Percentiles rank a stretch among this genome's conserved stretches.
These are phyloP conservation scores for Diplazon laetatorius DNA, from an alignment of 2,888 invertebrate species.

Conservation along the genomic window DNA sequence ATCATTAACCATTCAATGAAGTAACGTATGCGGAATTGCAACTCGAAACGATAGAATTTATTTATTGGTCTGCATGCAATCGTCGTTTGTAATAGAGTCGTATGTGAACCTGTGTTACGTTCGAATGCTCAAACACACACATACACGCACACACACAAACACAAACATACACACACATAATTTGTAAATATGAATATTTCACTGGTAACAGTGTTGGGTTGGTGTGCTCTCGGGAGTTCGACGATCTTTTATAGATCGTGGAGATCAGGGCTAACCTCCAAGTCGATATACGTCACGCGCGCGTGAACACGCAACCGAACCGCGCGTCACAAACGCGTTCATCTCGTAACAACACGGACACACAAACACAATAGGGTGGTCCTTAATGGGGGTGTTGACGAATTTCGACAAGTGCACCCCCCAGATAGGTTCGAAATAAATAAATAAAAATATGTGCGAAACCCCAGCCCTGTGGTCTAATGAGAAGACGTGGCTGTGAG, in stretches of 20 bases:
- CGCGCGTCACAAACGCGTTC: conserved; percentile 12
- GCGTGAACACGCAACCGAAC: conserved; percentile 28
- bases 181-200: conserved; percentile 32
- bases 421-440: too few relatives aligned
- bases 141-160: too few relatives aligned
- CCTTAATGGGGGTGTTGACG: too few relatives aligned
- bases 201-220: conserved; percentile 41
- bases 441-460: too few relatives aligned
- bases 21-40: conserved; percentile 51
- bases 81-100: conserved; percentile 43
- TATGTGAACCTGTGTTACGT: not conserved
- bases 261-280: conserved; percentile 57
- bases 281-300: conserved; percentile 56
- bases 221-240: conserved; percentile 22
- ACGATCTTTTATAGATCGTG: conserved; percentile 56
- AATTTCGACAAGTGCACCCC: too few relatives aligned
- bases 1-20: conserved; percentile 52
- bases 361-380: too few relatives aligned
- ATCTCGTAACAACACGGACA: conserved; percentile 23
- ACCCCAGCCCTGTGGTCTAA: too few relatives aligned
- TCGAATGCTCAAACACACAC: not conserved
- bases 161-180: not conserved
- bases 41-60: conserved; percentile 49
- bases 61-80: conserved; percentile 53
- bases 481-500: too few relatives aligned